These are phyloP conservation scores for Calidris pygmaea DNA, from an alignment of 2,113 vertebrate genomes.

Conservation along the genomic window DNA sequence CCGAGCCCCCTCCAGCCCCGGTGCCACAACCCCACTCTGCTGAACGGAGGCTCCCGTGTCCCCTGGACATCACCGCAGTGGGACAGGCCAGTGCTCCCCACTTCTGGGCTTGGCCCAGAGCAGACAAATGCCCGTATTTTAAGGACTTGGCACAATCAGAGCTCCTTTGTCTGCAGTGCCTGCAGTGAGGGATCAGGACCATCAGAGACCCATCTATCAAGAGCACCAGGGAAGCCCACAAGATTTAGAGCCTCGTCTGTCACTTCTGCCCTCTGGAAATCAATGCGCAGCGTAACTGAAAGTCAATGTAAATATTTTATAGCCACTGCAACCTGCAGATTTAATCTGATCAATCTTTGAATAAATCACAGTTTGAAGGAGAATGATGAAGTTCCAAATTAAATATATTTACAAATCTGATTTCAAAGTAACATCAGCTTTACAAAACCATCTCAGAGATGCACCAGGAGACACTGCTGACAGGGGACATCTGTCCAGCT, in stretches of 20 bases:
- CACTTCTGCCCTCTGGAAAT: background rate
- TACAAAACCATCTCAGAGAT: background rate
- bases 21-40: accelerated
- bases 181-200: background rate
- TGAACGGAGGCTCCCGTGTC: accelerated
- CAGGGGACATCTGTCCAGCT: too few species aligned
- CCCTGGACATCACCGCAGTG: background rate
- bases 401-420: background rate
- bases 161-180: background rate
- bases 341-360: background rate
- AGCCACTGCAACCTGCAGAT: background rate
- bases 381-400: background rate
- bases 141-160: background rate
- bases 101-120: background rate
- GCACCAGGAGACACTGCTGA: background rate
- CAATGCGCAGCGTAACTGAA: background rate
- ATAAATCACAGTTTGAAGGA: background rate
- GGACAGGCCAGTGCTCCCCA: accelerated
- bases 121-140: accelerated
- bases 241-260: background rate
- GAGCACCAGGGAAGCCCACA: background rate
- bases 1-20: accelerated
- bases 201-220: background rate
- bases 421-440: background rate
- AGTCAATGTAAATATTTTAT: background rate